A percentile compares a stretch with the other conserved stretches of the same genome.
phyloP scores from a whole-genome alignment of 2,797 vertebrate species.

The Sebastiscus tertius region DNA sequence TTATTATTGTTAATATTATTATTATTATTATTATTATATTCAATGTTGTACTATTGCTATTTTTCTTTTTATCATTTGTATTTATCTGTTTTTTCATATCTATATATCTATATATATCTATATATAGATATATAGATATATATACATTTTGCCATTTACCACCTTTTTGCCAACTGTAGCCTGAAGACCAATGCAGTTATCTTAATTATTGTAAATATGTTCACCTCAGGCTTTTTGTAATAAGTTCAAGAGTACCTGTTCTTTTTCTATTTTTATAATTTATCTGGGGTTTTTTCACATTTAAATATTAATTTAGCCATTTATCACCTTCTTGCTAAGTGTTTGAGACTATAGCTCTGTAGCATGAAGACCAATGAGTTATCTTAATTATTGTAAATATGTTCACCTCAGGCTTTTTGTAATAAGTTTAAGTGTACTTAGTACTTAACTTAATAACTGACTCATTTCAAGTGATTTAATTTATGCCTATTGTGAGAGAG shows the following conservation, averaged over 20 bases:
- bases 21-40: neutral
- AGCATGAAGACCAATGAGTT: neutral
- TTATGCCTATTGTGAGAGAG: neutral
- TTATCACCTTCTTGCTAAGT: too few species aligned
- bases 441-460: neutral
- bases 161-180: too few species aligned
- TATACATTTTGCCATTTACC: too few species aligned
- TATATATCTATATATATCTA: too few species aligned
- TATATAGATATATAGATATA: too few species aligned
- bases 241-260: neutral
- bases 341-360: too few species aligned
- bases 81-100: neutral
- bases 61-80: neutral
- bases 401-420: neutral
- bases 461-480: neutral
- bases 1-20: neutral
- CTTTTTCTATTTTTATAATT: too few species aligned
- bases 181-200: neutral
- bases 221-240: neutral
- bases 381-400: neutral
- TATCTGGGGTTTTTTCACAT: too few species aligned
- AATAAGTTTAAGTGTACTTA: neutral
- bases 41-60: neutral
- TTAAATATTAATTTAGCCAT: too few species aligned
- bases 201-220: neutral